phyloP scores from a whole-genome alignment of 2,797 vertebrate genomes.

The Epinephelus coioides region DNA sequence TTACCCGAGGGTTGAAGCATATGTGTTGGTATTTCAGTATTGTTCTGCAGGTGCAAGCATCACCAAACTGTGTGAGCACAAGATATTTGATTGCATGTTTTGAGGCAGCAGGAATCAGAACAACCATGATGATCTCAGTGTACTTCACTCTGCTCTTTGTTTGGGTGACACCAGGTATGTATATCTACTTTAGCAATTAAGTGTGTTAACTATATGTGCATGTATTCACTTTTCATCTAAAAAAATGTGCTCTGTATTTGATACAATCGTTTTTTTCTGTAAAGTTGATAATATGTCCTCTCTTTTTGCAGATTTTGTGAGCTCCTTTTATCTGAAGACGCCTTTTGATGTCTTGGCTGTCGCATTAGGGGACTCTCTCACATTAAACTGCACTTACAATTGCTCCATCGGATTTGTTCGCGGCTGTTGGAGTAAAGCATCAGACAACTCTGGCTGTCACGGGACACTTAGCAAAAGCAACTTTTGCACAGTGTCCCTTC shows the following conservation, averaged over 20 bases:
- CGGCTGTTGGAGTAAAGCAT: constrained; percentile 73
- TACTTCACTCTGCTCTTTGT: constrained; percentile 66
- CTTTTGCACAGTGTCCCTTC: constrained; percentile 71
- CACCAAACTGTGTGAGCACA: constrained; percentile 12
- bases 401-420: constrained; percentile 83
- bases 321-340: constrained; percentile 19
- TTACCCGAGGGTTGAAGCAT: neutral
- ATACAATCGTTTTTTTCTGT: neutral
- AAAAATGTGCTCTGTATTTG: neutral
- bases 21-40: constrained; percentile 27
- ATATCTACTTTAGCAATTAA: neutral
- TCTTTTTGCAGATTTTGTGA: constrained; percentile 70
- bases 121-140: constrained; percentile 61
- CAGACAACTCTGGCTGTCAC: constrained; percentile 35
- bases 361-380: constrained; percentile 65
- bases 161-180: constrained; percentile 73
- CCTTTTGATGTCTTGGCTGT: constrained; percentile 49
- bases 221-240: neutral
- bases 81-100: constrained; percentile 29
- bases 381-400: constrained; percentile 82
- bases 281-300: neutral
- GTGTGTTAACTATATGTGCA: neutral
- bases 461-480: neutral
- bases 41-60: constrained; percentile 64
- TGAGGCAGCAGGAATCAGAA: constrained; percentile 24